Conservation (phyloP, 2,888 invertebrate species). For the Silvanus unidentatus region DNA sequence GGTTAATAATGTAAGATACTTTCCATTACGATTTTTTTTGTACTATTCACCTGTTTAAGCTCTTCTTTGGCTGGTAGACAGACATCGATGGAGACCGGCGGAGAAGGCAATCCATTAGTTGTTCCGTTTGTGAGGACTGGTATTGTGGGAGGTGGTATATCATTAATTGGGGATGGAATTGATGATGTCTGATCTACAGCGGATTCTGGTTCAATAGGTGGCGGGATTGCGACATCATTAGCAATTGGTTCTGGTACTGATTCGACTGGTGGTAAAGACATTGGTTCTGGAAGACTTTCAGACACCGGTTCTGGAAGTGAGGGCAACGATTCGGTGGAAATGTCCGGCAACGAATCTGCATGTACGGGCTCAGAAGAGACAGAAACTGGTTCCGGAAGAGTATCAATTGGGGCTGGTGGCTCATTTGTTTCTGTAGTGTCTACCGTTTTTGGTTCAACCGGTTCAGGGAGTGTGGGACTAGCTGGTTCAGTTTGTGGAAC, state of each 20-base stretch:
- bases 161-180: constrained; percentile 21
- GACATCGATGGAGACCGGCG: constrained; percentile 37
- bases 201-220: constrained; percentile 20
- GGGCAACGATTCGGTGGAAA: constrained; percentile 43
- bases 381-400: constrained; percentile 17
- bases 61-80: constrained; percentile 51
- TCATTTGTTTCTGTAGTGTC: background rate
- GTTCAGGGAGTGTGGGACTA: constrained; percentile 6
- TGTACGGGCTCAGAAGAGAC: constrained; percentile 29
- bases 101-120: constrained; percentile 42
- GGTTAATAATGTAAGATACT: constrained; percentile 31
- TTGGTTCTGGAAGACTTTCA: constrained; percentile 42
- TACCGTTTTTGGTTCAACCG: constrained; percentile 2
- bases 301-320: constrained; percentile 41
- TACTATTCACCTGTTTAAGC: constrained; percentile 50
- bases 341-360: constrained; percentile 44
- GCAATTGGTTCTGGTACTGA: constrained; percentile 43
- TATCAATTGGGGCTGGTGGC: constrained; percentile 2
- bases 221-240: constrained; percentile 19
- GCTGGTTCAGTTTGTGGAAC: background rate
- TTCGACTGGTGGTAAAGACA: constrained; percentile 45
- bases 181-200: constrained; percentile 16
- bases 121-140: constrained; percentile 40
- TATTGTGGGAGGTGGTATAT: constrained; percentile 16
- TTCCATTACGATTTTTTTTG: constrained; percentile 23